phyloP scores from a whole-genome alignment of 1,140 invertebrate genomes.

The Pogonomyrmex californicus region DNA sequence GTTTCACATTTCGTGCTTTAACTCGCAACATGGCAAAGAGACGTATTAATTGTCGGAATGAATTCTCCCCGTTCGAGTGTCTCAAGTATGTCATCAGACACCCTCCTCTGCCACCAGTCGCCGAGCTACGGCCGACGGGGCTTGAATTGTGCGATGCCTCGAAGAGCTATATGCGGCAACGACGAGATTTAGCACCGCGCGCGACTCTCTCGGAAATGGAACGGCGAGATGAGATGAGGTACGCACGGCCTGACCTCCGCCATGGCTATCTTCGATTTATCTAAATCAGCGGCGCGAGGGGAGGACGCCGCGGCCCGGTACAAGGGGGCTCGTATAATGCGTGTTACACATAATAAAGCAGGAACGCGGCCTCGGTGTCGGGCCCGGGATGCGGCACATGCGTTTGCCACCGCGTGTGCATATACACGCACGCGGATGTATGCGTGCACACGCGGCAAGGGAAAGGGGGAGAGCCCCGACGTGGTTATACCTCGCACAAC shows the following conservation, averaged over 20 bases:
- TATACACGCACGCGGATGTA: constrained; percentile 7
- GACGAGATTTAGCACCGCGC: constrained; percentile 50
- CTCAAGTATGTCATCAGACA: constrained; percentile 4
- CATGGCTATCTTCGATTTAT: constrained; percentile 78
- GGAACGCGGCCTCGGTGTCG: constrained; percentile 41
- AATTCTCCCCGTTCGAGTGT: neutral
- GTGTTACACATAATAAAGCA: constrained; percentile 77
- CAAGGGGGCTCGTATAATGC: constrained; percentile 71
- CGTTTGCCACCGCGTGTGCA: constrained; percentile 36
- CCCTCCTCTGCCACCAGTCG: neutral
- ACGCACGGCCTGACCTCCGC: constrained; percentile 37
- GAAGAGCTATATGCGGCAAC: constrained; percentile 42
- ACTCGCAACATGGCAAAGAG: neutral
- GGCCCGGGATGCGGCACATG: constrained; percentile 46
- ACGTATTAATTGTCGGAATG: neutral
- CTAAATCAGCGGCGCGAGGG: constrained; percentile 78
- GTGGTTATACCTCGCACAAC: constrained; percentile 72
- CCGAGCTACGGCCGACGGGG: constrained; percentile 8
- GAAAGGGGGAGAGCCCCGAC: constrained; percentile 49
- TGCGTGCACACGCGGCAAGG: constrained; percentile 8
- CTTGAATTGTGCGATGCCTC: constrained; percentile 45
- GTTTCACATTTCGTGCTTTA: neutral
- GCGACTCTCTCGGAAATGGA: constrained; percentile 49
- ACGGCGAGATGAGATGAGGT: constrained; percentile 55
- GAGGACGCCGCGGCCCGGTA: constrained; percentile 36